Evolutionary conservation across 1,140 invertebrate species (phyloP).

Genomic region (Neuroterus valhalla): DNA sequence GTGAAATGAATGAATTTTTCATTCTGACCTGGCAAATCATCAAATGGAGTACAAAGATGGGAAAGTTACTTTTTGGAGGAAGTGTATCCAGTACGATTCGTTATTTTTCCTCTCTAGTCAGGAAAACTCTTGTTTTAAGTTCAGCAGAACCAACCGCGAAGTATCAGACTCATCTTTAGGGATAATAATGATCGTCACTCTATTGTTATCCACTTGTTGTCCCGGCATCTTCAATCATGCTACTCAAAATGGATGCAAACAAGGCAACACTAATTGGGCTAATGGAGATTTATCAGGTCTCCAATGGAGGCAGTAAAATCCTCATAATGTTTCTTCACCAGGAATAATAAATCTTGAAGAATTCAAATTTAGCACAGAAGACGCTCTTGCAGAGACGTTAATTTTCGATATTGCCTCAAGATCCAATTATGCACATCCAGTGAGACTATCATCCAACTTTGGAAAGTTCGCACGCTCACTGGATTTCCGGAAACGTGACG

Average conservation of each 20-base stretch:
- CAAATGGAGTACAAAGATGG: no score
- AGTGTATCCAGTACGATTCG: no score
- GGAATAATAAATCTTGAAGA: constrained; percentile 18
- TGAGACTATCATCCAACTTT: constrained; percentile 18
- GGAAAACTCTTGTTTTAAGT: no score
- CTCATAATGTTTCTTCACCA: not conserved
- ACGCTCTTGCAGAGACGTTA: constrained; percentile 4
- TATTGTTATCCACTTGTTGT: no score
- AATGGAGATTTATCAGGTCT: not conserved
- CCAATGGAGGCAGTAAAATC: constrained; percentile 22
- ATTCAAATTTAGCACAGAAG: constrained; percentile 8
- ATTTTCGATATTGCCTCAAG: constrained; percentile 23
- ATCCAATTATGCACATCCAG: constrained; percentile 27
- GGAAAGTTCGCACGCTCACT: constrained; percentile 19
- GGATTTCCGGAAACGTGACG: constrained; percentile 18
- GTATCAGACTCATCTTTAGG: no score
- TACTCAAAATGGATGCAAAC: constrained; percentile 11
- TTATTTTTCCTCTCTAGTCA: no score
- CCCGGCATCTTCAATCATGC: not conserved
- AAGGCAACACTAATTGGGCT: constrained; percentile 9
- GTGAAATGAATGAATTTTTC: not conserved
- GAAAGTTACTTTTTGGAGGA: no score
- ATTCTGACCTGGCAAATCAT: no score
- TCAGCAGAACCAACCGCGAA: no score
- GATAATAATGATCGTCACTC: no score